Conservation (phyloP, 2,113 vertebrate genomes). For the Mirounga angustirostris region DNA sequence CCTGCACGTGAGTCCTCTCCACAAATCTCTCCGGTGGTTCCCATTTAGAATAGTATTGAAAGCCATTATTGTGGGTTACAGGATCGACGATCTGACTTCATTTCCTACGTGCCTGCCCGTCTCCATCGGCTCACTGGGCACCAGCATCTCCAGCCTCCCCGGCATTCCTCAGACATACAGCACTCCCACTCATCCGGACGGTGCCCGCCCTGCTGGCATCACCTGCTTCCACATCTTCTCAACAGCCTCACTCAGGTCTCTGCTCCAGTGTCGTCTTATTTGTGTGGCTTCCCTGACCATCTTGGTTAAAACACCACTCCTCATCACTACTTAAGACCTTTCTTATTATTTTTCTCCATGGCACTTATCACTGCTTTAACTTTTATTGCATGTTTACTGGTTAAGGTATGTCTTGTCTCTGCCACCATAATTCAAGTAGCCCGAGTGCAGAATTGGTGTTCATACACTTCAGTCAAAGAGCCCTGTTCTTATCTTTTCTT, state of each 20-base stretch:
- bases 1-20: not conserved
- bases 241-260: not conserved
- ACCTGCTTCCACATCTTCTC: not conserved
- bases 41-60: not conserved
- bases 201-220: accelerated
- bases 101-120: not conserved
- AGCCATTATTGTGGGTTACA: not conserved
- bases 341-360: not conserved
- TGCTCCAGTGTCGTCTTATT: not conserved
- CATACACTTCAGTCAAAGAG: not conserved
- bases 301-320: not conserved
- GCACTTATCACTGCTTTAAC: not conserved
- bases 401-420: not conserved
- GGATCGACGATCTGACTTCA: not conserved
- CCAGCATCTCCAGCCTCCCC: accelerated
- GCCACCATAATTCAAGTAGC: not conserved
- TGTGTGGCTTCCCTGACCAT: not conserved
- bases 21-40: not conserved
- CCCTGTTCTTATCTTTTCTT: not conserved
- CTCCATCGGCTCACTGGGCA: not conserved
- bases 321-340: not conserved
- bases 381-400: not conserved
- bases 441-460: not conserved
- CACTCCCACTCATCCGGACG: not conserved
- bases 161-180: not conserved